Conservation (phyloP, 2,888 invertebrate genomes). For the Leptopilina drosophilae region DNA sequence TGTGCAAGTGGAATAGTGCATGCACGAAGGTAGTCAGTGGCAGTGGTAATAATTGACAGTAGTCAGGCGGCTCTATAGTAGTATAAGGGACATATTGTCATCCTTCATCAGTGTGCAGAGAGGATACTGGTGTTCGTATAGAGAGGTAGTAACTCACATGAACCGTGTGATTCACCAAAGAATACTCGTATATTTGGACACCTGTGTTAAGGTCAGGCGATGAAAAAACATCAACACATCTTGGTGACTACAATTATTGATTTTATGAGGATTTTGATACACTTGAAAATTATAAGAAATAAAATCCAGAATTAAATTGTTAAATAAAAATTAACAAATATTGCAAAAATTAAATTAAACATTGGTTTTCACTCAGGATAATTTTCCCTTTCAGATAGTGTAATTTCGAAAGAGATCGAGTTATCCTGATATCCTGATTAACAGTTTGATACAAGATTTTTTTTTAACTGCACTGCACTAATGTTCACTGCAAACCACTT, state of each 20-base stretch:
- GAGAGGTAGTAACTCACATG: too few species aligned
- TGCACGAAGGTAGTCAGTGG: too few species aligned
- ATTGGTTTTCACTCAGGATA: neutral
- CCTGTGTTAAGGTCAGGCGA: neutral
- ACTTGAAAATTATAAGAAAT: neutral
- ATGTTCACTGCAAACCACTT: too few species aligned
- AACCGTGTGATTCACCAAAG: neutral
- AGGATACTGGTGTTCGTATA: too few species aligned
- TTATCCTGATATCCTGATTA: neutral
- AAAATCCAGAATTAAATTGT: neutral
- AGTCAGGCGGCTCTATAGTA: too few species aligned
- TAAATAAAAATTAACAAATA: neutral
- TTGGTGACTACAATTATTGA: neutral
- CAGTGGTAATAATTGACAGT: too few species aligned
- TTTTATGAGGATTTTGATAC: neutral
- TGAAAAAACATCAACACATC: neutral
- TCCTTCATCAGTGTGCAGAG: too few species aligned
- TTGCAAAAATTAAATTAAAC: neutral
- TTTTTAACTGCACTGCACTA: neutral
- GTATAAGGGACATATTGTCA: too few species aligned
- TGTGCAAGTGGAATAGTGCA: too few species aligned
- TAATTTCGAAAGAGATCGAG: neutral
- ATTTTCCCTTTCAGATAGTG: neutral
- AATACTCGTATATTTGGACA: constrained; percentile 1
- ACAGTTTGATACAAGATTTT: neutral